These are phyloP conservation scores for Nannospalax galili DNA, from an alignment of 2,113 vertebrate genomes.

Conservation along the genomic window DNA sequence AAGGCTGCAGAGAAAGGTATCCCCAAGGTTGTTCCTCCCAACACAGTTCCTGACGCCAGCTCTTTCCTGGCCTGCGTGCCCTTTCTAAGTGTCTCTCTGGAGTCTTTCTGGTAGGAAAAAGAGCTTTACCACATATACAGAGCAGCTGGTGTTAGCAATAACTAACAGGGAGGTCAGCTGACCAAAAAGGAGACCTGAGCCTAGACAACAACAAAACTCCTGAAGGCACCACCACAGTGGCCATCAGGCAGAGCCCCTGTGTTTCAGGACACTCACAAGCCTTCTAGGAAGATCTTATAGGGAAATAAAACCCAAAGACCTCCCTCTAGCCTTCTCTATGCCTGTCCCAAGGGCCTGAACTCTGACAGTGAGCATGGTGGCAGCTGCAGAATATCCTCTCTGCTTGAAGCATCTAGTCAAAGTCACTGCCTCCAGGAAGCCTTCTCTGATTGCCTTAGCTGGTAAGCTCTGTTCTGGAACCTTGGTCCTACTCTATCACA, in stretches of 20 bases:
- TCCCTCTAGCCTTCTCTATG: neutral
- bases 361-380: neutral
- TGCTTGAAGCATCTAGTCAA: neutral
- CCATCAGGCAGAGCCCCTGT: neutral
- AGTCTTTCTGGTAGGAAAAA: neutral
- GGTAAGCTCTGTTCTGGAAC: neutral
- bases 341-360: neutral
- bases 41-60: too few species aligned
- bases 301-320: neutral
- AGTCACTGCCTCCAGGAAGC: slow-evolving; percentile 29
- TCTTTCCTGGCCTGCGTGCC: neutral
- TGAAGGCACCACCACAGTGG: neutral
- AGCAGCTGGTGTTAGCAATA: neutral
- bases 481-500: neutral
- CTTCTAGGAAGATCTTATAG: neutral
- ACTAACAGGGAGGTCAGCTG: neutral
- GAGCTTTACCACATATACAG: neutral
- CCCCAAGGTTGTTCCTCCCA: neutral
- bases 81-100: neutral
- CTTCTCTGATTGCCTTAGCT: neutral
- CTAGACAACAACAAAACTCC: neutral
- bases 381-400: neutral
- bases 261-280: neutral
- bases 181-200: neutral
- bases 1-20: neutral